These are phyloP conservation scores for Forbesichthys agassizii DNA, from an alignment of 2,113 vertebrate species.

Conservation along the genomic window DNA sequence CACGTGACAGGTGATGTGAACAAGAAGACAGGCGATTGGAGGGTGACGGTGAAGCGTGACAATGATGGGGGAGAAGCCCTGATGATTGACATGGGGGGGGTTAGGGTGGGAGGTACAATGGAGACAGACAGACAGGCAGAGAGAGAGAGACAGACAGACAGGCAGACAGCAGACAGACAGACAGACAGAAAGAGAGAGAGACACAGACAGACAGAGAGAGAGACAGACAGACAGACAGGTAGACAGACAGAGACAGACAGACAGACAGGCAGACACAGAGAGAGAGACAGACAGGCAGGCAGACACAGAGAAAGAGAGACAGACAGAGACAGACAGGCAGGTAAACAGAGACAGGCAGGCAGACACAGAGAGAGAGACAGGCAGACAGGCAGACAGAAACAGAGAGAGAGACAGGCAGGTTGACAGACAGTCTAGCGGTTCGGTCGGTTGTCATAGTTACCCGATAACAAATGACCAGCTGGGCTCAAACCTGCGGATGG, in stretches of 20 bases:
- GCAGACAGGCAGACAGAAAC: not conserved
- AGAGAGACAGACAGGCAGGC: not conserved
- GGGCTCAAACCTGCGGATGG: slow-evolving; percentile 1
- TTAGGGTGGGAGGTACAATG: no score
- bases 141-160: not conserved
- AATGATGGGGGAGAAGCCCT: not conserved
- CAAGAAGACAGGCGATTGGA: no score
- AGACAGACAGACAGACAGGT: no score
- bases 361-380: not conserved
- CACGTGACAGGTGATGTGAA: no score
- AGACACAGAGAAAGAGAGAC: not conserved
- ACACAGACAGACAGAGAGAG: not conserved
- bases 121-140: not conserved
- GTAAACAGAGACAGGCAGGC: not conserved
- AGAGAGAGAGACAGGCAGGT: not conserved
- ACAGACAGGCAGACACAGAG: not conserved
- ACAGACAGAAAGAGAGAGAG: not conserved
- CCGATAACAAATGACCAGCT: not conserved
- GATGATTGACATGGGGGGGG: no score
- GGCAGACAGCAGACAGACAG: not conserved
- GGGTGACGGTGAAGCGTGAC: no score
- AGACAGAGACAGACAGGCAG: not conserved
- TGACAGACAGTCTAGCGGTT: not conserved
- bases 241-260: not conserved
- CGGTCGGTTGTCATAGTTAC: slow-evolving; percentile 1